phyloP scores from a whole-genome alignment of 2,113 vertebrate genomes.

The Ciconia stormi region DNA sequence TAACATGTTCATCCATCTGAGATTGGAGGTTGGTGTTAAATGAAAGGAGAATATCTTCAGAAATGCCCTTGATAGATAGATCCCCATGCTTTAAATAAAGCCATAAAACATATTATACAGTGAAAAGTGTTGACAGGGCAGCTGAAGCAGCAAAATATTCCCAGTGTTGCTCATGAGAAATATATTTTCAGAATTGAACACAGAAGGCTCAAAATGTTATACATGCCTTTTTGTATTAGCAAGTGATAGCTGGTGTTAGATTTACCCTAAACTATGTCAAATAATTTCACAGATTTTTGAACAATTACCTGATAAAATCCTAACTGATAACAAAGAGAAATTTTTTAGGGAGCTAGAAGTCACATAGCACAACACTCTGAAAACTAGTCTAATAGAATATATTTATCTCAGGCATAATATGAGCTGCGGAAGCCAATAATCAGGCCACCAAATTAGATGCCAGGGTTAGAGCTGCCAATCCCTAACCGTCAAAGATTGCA shows the following conservation, averaged over 20 bases:
- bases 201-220: background rate
- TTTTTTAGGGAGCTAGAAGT: background rate
- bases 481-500: background rate
- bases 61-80: background rate
- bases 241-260: background rate
- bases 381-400: background rate
- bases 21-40: background rate
- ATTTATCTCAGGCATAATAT: background rate
- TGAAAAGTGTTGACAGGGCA: background rate
- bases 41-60: constrained; percentile 7
- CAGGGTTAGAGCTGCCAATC: background rate
- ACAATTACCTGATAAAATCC: background rate
- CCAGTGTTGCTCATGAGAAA: background rate
- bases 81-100: background rate
- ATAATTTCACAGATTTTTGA: background rate
- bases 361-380: background rate
- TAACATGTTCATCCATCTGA: background rate
- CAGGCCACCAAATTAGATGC: background rate
- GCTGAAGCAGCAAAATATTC: background rate
- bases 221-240: background rate
- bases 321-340: background rate
- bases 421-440: background rate
- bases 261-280: background rate
- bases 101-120: background rate
- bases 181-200: background rate